phyloP scores from a whole-genome alignment of 2,888 invertebrate genomes.

The Zeuzera pyrina region DNA sequence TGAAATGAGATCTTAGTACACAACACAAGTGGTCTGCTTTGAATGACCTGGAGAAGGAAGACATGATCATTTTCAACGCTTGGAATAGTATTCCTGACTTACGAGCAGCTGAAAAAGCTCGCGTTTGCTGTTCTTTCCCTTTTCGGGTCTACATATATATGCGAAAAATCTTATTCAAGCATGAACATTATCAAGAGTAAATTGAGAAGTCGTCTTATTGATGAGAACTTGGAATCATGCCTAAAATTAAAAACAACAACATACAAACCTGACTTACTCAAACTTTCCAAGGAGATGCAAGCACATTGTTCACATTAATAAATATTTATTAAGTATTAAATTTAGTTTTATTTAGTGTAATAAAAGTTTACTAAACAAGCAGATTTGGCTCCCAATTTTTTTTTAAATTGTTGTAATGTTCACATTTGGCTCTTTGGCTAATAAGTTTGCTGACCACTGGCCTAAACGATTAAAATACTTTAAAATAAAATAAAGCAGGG shows the following conservation, averaged over 20 bases:
- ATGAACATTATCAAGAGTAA: constrained; percentile 15
- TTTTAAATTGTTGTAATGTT: no score
- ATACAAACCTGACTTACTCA: constrained; percentile 8
- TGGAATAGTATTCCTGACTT: constrained; percentile 16
- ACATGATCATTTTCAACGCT: constrained; percentile 14
- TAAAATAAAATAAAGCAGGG: no score
- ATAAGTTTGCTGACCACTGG: no score
- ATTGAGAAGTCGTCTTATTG: constrained; percentile 18
- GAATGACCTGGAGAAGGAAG: constrained; percentile 14
- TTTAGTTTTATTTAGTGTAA: no score
- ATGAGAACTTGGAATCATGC: constrained; percentile 8
- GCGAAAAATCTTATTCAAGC: constrained; percentile 17
- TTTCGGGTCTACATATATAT: constrained; percentile 7
- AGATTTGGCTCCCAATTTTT: no score
- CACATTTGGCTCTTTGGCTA: no score
- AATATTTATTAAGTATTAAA: constrained; percentile 1
- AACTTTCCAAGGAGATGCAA: constrained; percentile 8
- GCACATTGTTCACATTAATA: constrained; percentile 6
- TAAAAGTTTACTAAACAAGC: no score
- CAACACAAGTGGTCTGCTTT: constrained; percentile 14
- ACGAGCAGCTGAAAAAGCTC: constrained; percentile 10
- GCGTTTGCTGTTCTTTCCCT: constrained; percentile 11
- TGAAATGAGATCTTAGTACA: constrained; percentile 21
- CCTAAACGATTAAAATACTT: no score
- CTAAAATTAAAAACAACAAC: constrained; percentile 14